Evolutionary conservation across 2,113 vertebrate genomes (phyloP), one percentile per base, ranked within the genome.

Genomic region (Equus przewalskii): DNA sequence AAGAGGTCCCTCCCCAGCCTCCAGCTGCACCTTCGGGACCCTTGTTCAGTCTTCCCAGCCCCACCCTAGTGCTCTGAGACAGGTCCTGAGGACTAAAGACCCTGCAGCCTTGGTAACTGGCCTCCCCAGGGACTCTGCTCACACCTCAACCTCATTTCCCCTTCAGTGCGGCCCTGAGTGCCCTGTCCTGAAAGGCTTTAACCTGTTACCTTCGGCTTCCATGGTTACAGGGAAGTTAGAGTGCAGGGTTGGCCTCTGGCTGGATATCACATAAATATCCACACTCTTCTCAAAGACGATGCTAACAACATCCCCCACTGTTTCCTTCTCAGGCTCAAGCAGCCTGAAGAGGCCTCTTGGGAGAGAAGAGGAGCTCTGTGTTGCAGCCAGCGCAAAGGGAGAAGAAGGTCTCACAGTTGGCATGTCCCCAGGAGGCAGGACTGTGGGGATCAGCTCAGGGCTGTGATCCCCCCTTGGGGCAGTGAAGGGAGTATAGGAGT

Each of bases 161-260:
- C 36, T 92, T 96, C 82, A 95, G 67, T 69, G 95, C 78, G 33
- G 79, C 58, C 88, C 92, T 91, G 78, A 41, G 79, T 67, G 26
- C 41, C 97, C 26, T 76, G 51, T 97, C 60, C 73, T 94, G 73
- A 94, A 97, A 84, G 28, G 82, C 94, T 96, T 94, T 64, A 83
- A 93, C 97, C 90, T 73, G n/a, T 90, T 84, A 84, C 84, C 91
- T 98, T 96, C 93, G 80, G 60, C 86, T 97, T 97, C 97, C 93
- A 92, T 94, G 94, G 97, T 98, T 96, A 96, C 36, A 75, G 80
- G 69, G 67, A 79, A 84, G 92, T 83, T 82, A 97, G 65, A 56
- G 41, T 93, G 85, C 30, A 93, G 96, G 95, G 87, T 85, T 86
- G 93, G 30, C 85, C 97, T 92, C 92, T 90, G 81, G 64, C 92